Evolutionary conservation across 2,113 vertebrate genomes (phyloP).

Genomic region (Plectropomus leopardus): DNA sequence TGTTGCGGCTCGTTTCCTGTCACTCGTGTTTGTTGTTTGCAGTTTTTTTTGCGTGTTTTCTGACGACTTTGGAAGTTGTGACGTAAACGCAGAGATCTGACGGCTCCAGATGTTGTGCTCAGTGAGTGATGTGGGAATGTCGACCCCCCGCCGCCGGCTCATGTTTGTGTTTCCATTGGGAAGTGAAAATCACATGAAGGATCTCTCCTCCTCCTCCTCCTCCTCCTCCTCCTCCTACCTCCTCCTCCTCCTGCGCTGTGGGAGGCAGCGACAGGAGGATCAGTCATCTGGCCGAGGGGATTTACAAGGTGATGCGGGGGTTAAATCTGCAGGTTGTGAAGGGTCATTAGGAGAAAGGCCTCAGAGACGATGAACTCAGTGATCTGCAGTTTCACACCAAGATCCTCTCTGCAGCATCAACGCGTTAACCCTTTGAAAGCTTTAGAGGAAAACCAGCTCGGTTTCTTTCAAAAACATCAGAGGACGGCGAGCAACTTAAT

Average conservation of each 20-base stretch:
- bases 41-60: too few species aligned
- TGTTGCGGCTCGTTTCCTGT: too few species aligned
- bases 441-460: too few species aligned
- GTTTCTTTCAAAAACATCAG: too few species aligned
- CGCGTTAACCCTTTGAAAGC: too few species aligned
- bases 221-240: too few species aligned
- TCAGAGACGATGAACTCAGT: background rate
- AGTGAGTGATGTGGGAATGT: slow-evolving; percentile 53
- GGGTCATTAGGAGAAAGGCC: background rate
- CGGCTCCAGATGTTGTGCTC: too few species aligned
- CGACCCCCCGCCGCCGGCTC: slow-evolving; percentile 4
- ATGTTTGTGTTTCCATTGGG: slow-evolving; percentile 60
- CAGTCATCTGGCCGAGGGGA: slow-evolving; percentile 36
- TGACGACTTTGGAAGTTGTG: too few species aligned
- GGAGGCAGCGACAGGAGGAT: slow-evolving; percentile 14
- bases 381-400: background rate
- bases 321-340: slow-evolving; percentile 15
- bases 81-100: too few species aligned
- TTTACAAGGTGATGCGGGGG: background rate
- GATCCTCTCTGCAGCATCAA: background rate
- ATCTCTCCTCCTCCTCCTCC: too few species aligned
- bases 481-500: too few species aligned
- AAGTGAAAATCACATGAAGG: slow-evolving; percentile 39
- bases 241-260: background rate
- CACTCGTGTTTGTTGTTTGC: too few species aligned